Evolutionary conservation across 35 echinoderm and acorn worm species (phyloP), one percentile per base, ranked within the genome.

Genomic region (Acanthaster planci): DNA sequence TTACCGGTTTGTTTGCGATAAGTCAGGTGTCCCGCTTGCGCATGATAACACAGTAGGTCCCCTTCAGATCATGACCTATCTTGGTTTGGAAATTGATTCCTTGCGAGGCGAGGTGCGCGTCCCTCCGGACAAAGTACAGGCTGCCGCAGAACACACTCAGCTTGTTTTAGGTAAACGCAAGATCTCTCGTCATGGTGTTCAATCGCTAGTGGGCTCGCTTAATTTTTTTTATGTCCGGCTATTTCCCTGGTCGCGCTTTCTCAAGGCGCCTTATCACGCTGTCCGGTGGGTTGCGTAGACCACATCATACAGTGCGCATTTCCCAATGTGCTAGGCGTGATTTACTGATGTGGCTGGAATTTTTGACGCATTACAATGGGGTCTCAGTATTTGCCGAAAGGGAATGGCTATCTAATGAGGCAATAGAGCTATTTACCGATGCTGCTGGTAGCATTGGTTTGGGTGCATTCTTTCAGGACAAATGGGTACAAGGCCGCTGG

Each of bases 401-500:
- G 0, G 23, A 26, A 7, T 68, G 60, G 23, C 8, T 26, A 7
- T 1, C 60, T 8, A 88, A 81, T 68, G 56, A 31, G 4, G 34
- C 17, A 36, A 10, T 87, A n/a, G 19, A 80, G 14, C 55, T 88
- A 5, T 88, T 52, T 36, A 67, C 37, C 8, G 86, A 88, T 76
- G 52, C 78, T 31, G 77, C 86, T 7, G 86, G 32, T 5, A 60
- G 77, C 55, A 81, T 88, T 26, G 86, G 86, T 2, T 88, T 81
- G 80, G 78, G 86, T 1, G 26, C 27, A 5, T 88, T 67, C 36
- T 88, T 67, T 58, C 51, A 80, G 53, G 55, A 54, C 10, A 67
- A 54, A 22, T 88, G 86, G 77, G 18, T 78, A n/a, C 86, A 88
- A 54, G 84, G 67, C 35, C 6, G 53, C 40, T 81, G 86, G 87